These are phyloP conservation scores for Wasmannia auropunctata DNA, from an alignment of 1,140 invertebrate genomes.

Conservation along the genomic window DNA sequence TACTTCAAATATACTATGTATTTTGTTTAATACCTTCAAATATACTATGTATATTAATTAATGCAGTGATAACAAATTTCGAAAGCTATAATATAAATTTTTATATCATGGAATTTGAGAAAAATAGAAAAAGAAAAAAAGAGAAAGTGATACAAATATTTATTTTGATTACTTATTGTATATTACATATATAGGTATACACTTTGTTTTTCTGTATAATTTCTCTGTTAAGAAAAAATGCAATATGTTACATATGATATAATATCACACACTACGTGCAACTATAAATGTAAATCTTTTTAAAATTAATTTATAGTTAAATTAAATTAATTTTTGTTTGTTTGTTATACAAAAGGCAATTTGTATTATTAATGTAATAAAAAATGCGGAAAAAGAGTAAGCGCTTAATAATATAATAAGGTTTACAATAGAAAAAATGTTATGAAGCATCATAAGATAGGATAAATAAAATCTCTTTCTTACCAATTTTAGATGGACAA, in stretches of 20 bases:
- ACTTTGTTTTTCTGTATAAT: not conserved
- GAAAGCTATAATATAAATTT: not conserved
- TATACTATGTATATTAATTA: not conserved
- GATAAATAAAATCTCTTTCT: constrained; percentile 84
- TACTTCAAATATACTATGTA: not conserved
- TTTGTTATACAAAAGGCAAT: not conserved
- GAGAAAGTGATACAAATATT: not conserved
- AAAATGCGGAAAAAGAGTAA: not conserved
- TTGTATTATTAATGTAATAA: not conserved
- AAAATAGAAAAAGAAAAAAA: not conserved
- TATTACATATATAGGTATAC: too few relatives aligned
- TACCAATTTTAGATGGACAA: constrained; percentile 93
- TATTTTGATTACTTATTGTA: too few relatives aligned
- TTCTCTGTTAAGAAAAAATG: not conserved
- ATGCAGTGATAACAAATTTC: not conserved
- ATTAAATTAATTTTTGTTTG: not conserved
- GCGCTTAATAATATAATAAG: constrained; percentile 1
- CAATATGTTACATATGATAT: not conserved
- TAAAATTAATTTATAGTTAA: not conserved
- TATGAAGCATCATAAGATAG: not conserved
- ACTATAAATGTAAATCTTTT: not conserved
- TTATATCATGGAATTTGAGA: not conserved
- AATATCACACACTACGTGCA: not conserved
- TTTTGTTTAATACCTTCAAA: too few relatives aligned
- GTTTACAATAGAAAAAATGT: not conserved